phyloP scores from a whole-genome alignment of 2,888 invertebrate species.

The Glaucopsyche alexis region DNA sequence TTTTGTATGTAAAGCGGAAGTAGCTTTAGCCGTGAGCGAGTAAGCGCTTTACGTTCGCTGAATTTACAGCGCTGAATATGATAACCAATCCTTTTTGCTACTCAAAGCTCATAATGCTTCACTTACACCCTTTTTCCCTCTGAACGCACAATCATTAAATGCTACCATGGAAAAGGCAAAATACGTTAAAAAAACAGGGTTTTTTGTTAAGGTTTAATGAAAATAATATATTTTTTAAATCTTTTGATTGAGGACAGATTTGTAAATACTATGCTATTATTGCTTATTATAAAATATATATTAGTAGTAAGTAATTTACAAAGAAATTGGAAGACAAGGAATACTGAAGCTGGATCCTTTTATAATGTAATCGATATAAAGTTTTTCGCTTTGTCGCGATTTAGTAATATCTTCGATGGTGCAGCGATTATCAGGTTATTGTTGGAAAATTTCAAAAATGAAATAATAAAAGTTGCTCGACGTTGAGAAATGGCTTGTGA shows the following conservation, averaged over 20 bases:
- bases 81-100: constrained; percentile 23
- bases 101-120: constrained; percentile 19
- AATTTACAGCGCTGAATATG: constrained; percentile 12
- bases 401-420: not conserved
- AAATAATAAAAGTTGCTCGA: constrained; percentile 25
- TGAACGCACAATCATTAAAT: constrained; percentile 2
- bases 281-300: too few relatives aligned
- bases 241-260: too few relatives aligned
- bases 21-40: constrained; percentile 26
- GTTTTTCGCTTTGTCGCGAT: not conserved
- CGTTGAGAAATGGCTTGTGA: constrained; percentile 29
- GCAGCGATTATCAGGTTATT: constrained; percentile 10
- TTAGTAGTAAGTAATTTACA: too few relatives aligned
- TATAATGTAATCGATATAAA: not conserved
- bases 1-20: constrained; percentile 24
- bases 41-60: constrained; percentile 26
- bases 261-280: too few relatives aligned
- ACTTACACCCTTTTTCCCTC: constrained; percentile 1
- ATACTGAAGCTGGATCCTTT: not conserved
- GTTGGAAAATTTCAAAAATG: constrained; percentile 26
- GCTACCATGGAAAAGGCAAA: not conserved
- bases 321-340: too few relatives aligned
- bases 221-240: not conserved
- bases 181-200: not conserved
- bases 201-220: not conserved